These are phyloP conservation scores for Toxotes lorentzi DNA, from an alignment of 2,797 vertebrate species.

Conservation along the genomic window DNA sequence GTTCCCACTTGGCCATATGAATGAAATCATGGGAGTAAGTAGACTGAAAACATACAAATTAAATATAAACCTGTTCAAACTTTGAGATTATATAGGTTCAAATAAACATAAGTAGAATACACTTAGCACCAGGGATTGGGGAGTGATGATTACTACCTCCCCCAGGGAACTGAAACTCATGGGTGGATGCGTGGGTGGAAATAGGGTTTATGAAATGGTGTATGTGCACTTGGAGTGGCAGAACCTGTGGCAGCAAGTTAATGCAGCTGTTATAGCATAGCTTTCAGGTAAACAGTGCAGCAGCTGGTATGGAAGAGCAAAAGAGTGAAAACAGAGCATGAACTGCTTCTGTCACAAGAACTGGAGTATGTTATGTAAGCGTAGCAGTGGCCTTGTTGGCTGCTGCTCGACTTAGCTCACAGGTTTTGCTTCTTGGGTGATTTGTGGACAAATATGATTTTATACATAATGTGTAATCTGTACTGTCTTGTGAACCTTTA, in stretches of 20 bases:
- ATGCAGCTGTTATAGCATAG: conserved; percentile 3
- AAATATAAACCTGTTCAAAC: not conserved
- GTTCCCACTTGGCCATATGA: not conserved
- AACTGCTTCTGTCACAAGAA: not conserved
- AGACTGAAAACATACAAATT: not conserved
- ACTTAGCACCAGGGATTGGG: too few species aligned
- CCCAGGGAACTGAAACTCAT: not conserved
- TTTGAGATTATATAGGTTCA: too few species aligned
- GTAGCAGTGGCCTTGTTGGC: not conserved
- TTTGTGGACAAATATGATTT: not conserved
- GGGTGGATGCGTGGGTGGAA: not conserved
- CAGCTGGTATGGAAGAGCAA: not conserved
- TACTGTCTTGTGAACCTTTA: not conserved
- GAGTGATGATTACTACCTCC: not conserved
- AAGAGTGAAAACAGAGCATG: too few species aligned
- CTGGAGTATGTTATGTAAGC: not conserved
- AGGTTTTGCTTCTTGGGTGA: not conserved
- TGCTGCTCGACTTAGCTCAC: too few species aligned
- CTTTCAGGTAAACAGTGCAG: not conserved
- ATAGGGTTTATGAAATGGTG: conserved; percentile 7
- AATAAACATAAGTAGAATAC: not conserved
- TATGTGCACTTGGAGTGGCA: not conserved
- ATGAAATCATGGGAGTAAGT: not conserved
- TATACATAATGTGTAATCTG: not conserved
- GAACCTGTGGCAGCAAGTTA: not conserved